Evolutionary conservation across 2,113 vertebrate genomes (phyloP).

Genomic region (Gopherus flavomarginatus): DNA sequence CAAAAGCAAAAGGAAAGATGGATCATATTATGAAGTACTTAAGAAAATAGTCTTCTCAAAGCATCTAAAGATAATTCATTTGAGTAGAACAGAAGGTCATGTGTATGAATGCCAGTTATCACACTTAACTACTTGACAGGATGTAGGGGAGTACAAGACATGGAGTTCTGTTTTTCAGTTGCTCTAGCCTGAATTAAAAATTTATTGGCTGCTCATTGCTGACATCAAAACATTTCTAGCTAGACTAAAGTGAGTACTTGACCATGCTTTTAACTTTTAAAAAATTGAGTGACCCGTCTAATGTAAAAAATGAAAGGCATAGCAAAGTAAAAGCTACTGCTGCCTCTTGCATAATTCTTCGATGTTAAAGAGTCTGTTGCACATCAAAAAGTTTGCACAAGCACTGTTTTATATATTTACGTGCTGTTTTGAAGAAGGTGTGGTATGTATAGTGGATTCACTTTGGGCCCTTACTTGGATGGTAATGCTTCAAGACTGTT

Average conservation of each 20-base stretch:
- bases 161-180: slow-evolving; percentile 59
- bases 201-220: slow-evolving; percentile 61
- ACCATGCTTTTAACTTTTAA: slow-evolving; percentile 55
- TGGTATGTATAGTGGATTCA: not conserved
- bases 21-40: slow-evolving; percentile 62
- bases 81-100: slow-evolving; percentile 74
- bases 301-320: slow-evolving; percentile 51
- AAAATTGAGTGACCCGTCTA: slow-evolving; percentile 42
- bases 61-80: slow-evolving; percentile 68
- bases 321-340: slow-evolving; percentile 38
- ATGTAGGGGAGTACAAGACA: slow-evolving; percentile 47
- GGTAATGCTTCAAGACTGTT: not conserved
- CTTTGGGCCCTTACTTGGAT: not conserved
- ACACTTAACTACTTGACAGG: slow-evolving; percentile 70
- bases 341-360: slow-evolving; percentile 13
- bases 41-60: slow-evolving; percentile 57
- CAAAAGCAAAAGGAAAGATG: slow-evolving; percentile 67
- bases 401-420: not conserved
- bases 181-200: slow-evolving; percentile 71
- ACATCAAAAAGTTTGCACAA: slow-evolving; percentile 49
- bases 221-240: slow-evolving; percentile 56
- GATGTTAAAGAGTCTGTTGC: not conserved
- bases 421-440: not conserved
- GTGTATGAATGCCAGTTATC: slow-evolving; percentile 64
- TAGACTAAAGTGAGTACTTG: slow-evolving; percentile 51